Base-by-base conservation (phyloP, 1,140 invertebrate genomes). In the Ips typographus region DNA sequence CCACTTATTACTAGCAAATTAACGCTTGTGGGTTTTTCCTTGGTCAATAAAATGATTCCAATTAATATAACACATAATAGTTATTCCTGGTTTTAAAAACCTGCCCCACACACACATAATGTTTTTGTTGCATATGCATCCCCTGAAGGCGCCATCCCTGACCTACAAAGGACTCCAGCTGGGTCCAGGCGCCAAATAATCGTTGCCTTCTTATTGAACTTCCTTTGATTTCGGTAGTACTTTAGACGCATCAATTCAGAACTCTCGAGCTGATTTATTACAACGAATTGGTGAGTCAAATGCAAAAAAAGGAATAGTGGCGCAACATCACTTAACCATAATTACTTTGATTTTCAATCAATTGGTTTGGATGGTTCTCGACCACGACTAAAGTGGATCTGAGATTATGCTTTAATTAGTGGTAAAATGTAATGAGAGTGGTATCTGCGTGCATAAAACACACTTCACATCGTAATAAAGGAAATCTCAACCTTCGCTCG, bases 211-310 rank as follows among this genome's bases (percentile, higher is more conserved):
- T 47, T 64, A 58, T 65, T 64, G 39, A 52, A 51, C 67, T 72
- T 72, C 71, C 71, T 72, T 70, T 72, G 71, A 72, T 72, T 72
- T 72, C 68, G 63, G 63, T 72, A 43, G 66, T 70, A 36, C 49
- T 57, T 61, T 66, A 69, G 58, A 64, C 65, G 60, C 66, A 67
- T 68, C 53, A 68, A 38, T 65, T 39, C 40, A 67, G 42, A 40
- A 37, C 58, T 56, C 57, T 67, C 38, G 40, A 67, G 56, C 47
- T 67, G 59, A 67, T 67, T 67, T 67, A 67, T 67, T 63, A 55
- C 67, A 43, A 2, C 7, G 41, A 43, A 52, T 63, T 61, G 7
- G 58, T 36, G n/a, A 6, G 44, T 47, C n/a, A 47, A 47, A 47
- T 47, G 5, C 5, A 47, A n/a, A 47, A 47, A 47, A 47, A 47